Evolutionary conservation across 2,797 vertebrate genomes (phyloP).

Genomic region (Selene dorsalis): DNA sequence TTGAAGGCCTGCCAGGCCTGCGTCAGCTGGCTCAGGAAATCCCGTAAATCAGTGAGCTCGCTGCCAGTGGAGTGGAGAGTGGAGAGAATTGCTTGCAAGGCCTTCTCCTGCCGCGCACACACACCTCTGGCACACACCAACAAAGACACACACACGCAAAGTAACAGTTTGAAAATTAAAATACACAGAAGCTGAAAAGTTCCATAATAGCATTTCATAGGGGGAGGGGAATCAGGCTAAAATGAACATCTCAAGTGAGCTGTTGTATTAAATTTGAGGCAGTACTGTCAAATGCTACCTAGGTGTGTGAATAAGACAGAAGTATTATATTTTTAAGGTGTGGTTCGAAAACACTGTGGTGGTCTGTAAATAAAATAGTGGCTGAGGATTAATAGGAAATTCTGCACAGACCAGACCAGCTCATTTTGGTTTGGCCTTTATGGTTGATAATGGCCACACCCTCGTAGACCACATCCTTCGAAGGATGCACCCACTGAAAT

Average conservation of each 20-base stretch:
- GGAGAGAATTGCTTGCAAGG: conserved; percentile 77
- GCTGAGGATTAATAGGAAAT: no score
- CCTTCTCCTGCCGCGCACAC: conserved; percentile 74
- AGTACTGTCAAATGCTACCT: conserved; percentile 6
- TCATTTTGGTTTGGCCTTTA: no score
- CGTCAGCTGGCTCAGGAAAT: conserved; percentile 80
- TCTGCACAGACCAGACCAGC: no score
- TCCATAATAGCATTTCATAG: background rate
- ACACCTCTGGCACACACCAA: conserved; percentile 76
- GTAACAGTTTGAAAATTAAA: conserved; percentile 8
- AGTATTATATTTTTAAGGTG: conserved; percentile 8
- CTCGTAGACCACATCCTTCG: no score
- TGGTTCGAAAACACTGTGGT: conserved; percentile 7
- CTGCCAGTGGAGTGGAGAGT: conserved; percentile 78
- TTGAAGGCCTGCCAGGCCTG: conserved; percentile 79
- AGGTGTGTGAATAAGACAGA: conserved; percentile 19
- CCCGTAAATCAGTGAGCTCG: conserved; percentile 80
- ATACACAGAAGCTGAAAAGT: background rate
- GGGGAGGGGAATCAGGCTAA: background rate
- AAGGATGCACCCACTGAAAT: no score
- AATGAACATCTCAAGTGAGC: conserved; percentile 8
- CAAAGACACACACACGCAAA: conserved; percentile 26
- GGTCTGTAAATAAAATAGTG: no score
- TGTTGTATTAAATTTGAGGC: conserved; percentile 16
- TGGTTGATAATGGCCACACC: no score